phyloP scores from a whole-genome alignment of 64 coral and sea anemone genomes.

The Montipora capricornis region DNA sequence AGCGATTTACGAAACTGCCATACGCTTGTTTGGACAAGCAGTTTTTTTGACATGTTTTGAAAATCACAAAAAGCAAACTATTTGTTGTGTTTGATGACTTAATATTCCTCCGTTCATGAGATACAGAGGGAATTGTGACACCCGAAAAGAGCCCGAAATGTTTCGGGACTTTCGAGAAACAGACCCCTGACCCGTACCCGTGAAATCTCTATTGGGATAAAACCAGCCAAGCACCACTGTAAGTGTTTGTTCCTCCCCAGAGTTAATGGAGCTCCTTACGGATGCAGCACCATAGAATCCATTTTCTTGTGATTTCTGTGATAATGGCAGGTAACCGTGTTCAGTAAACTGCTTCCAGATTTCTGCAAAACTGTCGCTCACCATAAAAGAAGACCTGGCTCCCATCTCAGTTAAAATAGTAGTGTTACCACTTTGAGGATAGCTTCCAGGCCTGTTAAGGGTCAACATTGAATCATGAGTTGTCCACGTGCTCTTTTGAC shows the following conservation, averaged over 20 bases:
- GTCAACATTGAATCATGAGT: constrained; percentile 61
- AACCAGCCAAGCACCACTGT: constrained; percentile 89
- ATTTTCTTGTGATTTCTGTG: not conserved
- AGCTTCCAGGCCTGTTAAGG: constrained; percentile 65
- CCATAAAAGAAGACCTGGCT: constrained; percentile 57
- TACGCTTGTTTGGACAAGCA: too few relatives aligned
- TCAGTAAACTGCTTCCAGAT: constrained; percentile 74
- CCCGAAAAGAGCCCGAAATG: too few relatives aligned
- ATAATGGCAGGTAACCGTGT: constrained; percentile 47
- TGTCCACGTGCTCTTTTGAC: constrained; percentile 70
- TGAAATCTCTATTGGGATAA: constrained; percentile 87
- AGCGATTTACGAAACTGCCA: too few relatives aligned
- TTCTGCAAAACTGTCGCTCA: constrained; percentile 69
- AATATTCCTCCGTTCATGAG: too few relatives aligned
- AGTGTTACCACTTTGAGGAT: constrained; percentile 79
- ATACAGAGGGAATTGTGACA: too few relatives aligned
- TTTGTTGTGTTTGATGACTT: too few relatives aligned
- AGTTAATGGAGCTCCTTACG: constrained; percentile 48
- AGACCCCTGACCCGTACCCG: not conserved
- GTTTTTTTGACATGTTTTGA: too few relatives aligned
- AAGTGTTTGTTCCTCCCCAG: constrained; percentile 73
- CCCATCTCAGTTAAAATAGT: constrained; percentile 46
- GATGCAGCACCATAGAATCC: constrained; percentile 80
- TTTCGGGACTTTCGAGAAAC: too few relatives aligned
- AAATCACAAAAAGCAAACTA: too few relatives aligned